Evolutionary conservation across 2,113 vertebrate species (phyloP).

Genomic region (Ptilonorhynchus violaceus): DNA sequence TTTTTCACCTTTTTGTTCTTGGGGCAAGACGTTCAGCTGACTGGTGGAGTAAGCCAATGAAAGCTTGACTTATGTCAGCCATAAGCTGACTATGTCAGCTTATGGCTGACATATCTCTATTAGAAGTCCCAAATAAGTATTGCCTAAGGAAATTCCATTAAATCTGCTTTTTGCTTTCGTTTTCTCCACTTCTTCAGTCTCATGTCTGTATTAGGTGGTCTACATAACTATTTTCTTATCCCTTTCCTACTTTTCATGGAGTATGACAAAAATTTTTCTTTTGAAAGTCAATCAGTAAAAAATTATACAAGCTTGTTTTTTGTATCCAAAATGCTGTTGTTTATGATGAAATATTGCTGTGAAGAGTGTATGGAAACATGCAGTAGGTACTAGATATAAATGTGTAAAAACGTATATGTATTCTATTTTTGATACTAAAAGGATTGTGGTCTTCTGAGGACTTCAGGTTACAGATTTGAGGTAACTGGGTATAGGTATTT

Average conservation of each 20-base stretch:
- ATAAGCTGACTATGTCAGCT: too few relatives aligned
- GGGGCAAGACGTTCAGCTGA: background rate
- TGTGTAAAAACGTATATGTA: background rate
- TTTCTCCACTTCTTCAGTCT: background rate
- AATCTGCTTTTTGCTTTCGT: background rate
- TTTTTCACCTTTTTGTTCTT: background rate
- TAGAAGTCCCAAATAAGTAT: background rate
- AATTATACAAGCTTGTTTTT: background rate
- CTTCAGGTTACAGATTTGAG: background rate
- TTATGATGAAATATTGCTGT: background rate
- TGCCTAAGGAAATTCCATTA: background rate
- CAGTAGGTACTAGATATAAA: background rate
- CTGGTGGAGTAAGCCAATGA: background rate
- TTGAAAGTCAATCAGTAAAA: background rate
- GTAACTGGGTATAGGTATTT: background rate
- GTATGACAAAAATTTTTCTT: background rate
- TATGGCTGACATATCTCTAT: background rate
- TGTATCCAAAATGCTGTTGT: background rate
- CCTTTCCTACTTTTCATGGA: background rate
- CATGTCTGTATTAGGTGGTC: background rate
- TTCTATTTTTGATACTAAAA: background rate
- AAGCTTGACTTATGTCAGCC: too few relatives aligned
- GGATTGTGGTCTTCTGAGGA: background rate
- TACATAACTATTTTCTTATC: background rate
- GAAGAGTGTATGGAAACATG: background rate